Evolutionary conservation across 2,113 vertebrate genomes (phyloP), one percentile per base, ranked within the genome.

Genomic region (Myrmecobius fasciatus): DNA sequence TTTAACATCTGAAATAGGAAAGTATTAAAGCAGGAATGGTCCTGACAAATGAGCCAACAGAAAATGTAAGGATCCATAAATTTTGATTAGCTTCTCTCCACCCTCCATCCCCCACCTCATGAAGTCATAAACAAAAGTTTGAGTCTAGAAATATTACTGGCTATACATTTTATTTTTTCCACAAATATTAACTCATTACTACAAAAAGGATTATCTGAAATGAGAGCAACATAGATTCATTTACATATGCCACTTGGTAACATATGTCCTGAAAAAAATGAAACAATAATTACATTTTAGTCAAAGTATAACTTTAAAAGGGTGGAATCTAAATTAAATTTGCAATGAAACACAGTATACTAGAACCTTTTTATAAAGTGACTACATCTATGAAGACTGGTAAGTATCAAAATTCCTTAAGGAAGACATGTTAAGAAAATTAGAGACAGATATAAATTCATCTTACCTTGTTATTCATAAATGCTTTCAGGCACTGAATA

Each of bases 391-490:
- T 22, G 36, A 6, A 83, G 43, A 43, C 8, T 67, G 60, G 11
- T 67, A 22, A 36, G 31, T 67, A 67, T 67, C 31, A 36, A 83
- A 43, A n/a, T 83, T n/a, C 36, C 43, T 83, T 43, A 83, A 43
- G 36, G 36, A 83, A 83, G n/a, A 43, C n/a, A 43, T 1, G 20
- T 8, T 20, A 83, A 83, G 36, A 83, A 6, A 67, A 53, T 94
- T 7, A 96, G 24, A 91, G 2, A 56, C 25, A 88, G 52, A 97
- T 91, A 67, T 47, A 94, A 95, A 49, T 83, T 25, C 51, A 93
- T 98, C 99, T 98, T 98, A 99, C 99, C 99, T 99, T 99, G 98
- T 99, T 99, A 98, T 99, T 99, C 99, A 99, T 99, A 98, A 99
- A 99, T 91, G 99, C 99, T 98, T 99, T 99, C 98, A 99, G 99